Base-by-base conservation (phyloP, 1,140 invertebrate species). In the Cyclargus thomasi region DNA sequence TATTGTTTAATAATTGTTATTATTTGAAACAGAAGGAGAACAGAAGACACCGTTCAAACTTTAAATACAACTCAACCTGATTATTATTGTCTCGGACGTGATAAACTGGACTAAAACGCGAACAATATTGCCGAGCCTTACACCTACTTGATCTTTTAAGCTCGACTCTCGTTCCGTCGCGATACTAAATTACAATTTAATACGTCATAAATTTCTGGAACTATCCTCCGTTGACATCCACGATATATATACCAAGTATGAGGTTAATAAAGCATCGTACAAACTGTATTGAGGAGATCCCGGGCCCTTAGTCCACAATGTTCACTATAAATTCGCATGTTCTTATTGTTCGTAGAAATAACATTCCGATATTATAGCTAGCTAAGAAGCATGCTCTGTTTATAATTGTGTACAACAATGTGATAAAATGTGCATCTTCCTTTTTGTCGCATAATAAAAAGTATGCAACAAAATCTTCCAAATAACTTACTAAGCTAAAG, bases 151-250 rank as follows among this genome's bases (percentile, higher is more conserved):
- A 88, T 86, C 86, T 88, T 85, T 90, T 90, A 88, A 90, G 86
- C 83, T 77, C 72, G 74, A 80, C 77, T 86, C 87, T 84, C 79
- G 72, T 78, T 77, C 64, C 74, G 78, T 75, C 75, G 75, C 79
- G 75, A 79, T 75, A 87, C 84, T 90, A 88, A 88, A 90, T 90
- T 88, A 90, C 86, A 87, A 88, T 90, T 87, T 86, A 90, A 90
- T 84, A 88, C 73, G 76, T 82, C 85, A 77, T 90, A 90, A 90
- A 90, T 90, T 90, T 82, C 74, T 63, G 73, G 80, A 88, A 90
- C 87, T 90, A 90, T 88, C 84, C 80, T 64, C 67, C 29, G 67
- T 69, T 81, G 85, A 90, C 83, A 71, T 74, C 65, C 14, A 69
- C 67, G 82, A 80, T 77, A 85, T 86, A 85, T 81, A 76, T 73